phyloP scores from a whole-genome alignment of 2,888 invertebrate species.

The Helleia helle region DNA sequence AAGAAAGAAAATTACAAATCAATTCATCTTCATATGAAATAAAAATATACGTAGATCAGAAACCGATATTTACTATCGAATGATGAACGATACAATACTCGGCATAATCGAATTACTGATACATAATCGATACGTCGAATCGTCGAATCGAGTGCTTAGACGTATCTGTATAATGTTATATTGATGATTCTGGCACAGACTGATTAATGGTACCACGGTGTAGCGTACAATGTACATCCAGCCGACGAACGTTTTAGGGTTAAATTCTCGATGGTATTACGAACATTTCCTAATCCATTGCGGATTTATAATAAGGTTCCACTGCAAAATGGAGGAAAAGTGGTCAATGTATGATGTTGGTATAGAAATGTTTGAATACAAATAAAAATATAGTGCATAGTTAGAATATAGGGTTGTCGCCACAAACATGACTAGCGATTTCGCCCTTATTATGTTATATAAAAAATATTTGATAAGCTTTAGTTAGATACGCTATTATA shows the following conservation, averaged over 20 bases:
- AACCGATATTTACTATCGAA: no score
- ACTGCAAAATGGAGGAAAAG: constrained; percentile 23
- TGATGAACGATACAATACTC: no score
- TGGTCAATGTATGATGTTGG: constrained; percentile 1
- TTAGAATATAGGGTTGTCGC: constrained; percentile 63
- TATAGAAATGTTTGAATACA: constrained; percentile 8
- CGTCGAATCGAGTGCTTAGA: constrained; percentile 66
- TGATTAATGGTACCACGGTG: constrained; percentile 65
- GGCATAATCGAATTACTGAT: constrained; percentile 64
- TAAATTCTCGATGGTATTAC: constrained; percentile 19
- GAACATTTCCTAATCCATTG: constrained; percentile 26
- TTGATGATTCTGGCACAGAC: constrained; percentile 70
- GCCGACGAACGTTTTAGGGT: constrained; percentile 37
- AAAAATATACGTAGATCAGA: no score
- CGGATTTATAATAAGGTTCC: constrained; percentile 19
- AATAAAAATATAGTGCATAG: constrained; percentile 23
- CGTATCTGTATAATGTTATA: constrained; percentile 66
- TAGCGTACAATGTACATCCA: constrained; percentile 55
- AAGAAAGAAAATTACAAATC: no score
- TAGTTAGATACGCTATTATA: background rate
- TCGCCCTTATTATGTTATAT: constrained; percentile 34
- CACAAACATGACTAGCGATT: constrained; percentile 62
- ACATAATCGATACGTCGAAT: constrained; percentile 61
- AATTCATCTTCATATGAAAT: no score
- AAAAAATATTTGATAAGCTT: constrained; percentile 16